These are phyloP conservation scores for Mimachlamys varia DNA, from an alignment of 2,888 invertebrate genomes.

Conservation along the genomic window DNA sequence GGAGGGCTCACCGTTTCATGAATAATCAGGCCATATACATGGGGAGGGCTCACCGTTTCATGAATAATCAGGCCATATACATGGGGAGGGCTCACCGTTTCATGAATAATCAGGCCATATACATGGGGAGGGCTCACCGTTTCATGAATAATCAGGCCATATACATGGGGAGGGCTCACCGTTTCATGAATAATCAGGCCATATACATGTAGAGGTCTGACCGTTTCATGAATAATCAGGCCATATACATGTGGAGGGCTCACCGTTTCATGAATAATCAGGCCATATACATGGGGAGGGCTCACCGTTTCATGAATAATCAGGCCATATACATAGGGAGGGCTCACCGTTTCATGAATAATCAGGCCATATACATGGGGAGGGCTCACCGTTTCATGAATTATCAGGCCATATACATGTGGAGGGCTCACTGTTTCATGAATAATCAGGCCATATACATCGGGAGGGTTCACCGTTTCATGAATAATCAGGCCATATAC, in stretches of 20 bases:
- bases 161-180: too few relatives aligned
- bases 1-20: not conserved
- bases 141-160: not conserved
- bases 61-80: not conserved
- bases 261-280: not conserved
- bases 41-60: not conserved
- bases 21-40: not conserved
- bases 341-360: not conserved
- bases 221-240: not conserved
- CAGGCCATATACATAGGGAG: too few relatives aligned
- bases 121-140: too few relatives aligned
- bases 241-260: too few relatives aligned
- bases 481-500: not conserved
- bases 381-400: not conserved
- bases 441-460: not conserved
- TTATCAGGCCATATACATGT: not conserved
- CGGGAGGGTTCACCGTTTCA: not conserved
- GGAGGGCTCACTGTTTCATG: not conserved
- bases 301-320: not conserved
- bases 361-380: not conserved
- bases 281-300: too few relatives aligned
- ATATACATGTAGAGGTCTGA: too few relatives aligned
- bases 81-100: too few relatives aligned
- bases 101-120: not conserved
- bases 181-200: not conserved